Conservation (phyloP, 2,113 vertebrate genomes). For the Heterocephalus glaber region DNA sequence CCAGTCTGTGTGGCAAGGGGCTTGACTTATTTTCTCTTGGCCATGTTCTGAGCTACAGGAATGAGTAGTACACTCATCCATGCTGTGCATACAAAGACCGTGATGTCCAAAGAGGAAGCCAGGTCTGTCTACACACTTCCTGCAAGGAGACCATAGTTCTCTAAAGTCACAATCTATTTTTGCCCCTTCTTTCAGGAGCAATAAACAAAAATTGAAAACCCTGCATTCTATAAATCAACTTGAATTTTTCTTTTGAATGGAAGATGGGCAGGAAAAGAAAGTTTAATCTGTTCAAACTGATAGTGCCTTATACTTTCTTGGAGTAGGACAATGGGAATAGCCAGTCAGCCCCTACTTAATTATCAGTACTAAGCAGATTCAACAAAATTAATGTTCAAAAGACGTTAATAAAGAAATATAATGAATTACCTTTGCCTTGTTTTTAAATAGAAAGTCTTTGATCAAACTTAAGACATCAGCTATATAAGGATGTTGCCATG, state of each 20-base stretch:
- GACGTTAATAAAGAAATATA: slow-evolving; percentile 11
- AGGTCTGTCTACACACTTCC: no score
- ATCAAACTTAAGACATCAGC: slow-evolving; percentile 1
- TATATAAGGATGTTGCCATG: not conserved
- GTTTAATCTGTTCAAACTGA: not conserved
- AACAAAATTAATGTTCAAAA: slow-evolving; percentile 33
- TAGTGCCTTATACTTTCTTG: slow-evolving; percentile 20
- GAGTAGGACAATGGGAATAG: not conserved
- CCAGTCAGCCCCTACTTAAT: not conserved
- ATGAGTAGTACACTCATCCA: not conserved
- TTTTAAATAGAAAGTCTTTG: slow-evolving; percentile 31
- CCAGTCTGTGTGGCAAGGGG: not conserved
- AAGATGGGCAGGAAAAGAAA: not conserved
- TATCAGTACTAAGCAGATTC: slow-evolving; percentile 18
- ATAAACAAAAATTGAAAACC: slow-evolving; percentile 17
- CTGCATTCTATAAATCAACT: not conserved
- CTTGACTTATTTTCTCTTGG: not conserved
- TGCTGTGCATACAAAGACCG: not conserved
- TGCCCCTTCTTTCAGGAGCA: not conserved
- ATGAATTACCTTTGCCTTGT: slow-evolving; percentile 30
- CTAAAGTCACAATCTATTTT: not conserved
- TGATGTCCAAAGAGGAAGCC: not conserved
- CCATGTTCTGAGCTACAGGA: not conserved
- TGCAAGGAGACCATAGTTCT: not conserved
- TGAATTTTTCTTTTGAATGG: not conserved